These are phyloP conservation scores for Schizopygopsis pylzovi DNA, from an alignment of 2,797 vertebrate species.

Conservation along the genomic window DNA sequence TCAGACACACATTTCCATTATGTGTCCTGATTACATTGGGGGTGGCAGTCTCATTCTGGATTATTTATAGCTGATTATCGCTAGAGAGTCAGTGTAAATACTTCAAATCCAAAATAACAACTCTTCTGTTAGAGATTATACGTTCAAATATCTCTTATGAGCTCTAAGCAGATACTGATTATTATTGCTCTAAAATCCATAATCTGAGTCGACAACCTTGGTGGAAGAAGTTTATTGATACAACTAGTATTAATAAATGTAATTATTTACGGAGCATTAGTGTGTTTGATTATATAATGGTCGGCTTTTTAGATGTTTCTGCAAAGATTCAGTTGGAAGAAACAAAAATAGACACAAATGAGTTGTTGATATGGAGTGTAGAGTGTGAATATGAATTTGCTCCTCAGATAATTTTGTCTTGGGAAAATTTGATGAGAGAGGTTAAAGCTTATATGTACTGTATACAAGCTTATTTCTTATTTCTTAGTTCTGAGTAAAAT, in stretches of 20 bases:
- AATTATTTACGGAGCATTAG: background rate
- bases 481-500: background rate
- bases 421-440: background rate
- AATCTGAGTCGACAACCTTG: background rate
- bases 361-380: background rate
- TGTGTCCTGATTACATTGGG: constrained; percentile 39
- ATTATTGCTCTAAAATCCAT: constrained; percentile 2
- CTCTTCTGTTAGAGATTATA: constrained; percentile 3
- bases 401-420: background rate
- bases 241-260: background rate
- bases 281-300: background rate
- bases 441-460: no score
- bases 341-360: background rate
- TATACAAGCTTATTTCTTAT: background rate
- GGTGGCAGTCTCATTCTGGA: background rate
- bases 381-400: background rate
- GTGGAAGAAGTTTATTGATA: background rate
- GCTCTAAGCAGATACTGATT: background rate
- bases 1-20: constrained; percentile 42
- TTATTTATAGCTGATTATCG: constrained; percentile 46
- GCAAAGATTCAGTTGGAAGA: background rate
- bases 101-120: constrained; percentile 14
- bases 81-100: constrained; percentile 13
- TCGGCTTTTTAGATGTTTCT: background rate
- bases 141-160: background rate